Evolutionary conservation across 2,888 invertebrate genomes (phyloP).

Genomic region (Drosophila imparisetae): DNA sequence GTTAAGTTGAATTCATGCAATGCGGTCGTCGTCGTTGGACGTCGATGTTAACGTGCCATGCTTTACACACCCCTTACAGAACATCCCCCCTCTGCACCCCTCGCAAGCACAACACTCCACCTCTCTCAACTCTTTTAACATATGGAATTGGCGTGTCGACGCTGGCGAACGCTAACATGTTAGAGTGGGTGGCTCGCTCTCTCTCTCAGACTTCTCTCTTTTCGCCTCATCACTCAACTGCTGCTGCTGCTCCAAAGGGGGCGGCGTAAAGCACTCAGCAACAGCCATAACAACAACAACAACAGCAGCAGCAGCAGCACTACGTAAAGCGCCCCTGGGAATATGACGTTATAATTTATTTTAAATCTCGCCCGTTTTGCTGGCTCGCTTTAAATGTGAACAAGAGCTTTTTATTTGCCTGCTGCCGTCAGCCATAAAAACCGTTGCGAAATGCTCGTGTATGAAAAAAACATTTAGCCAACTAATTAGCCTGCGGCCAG

Average conservation of each 20-base stretch:
- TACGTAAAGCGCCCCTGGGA: constrained; percentile 75
- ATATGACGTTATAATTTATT: constrained; percentile 78
- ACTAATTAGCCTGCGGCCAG: constrained; percentile 55
- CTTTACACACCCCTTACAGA: constrained; percentile 42
- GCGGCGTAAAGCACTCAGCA: constrained; percentile 75
- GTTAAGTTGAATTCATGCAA: constrained; percentile 74
- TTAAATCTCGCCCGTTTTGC: constrained; percentile 74
- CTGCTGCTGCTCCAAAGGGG: constrained; percentile 45
- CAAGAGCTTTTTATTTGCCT: constrained; percentile 60
- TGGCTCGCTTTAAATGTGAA: constrained; percentile 70
- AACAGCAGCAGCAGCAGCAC: constrained; percentile 22
- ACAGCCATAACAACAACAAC: constrained; percentile 30
- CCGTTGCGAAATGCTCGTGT: constrained; percentile 29
- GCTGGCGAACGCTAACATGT: constrained; percentile 56
- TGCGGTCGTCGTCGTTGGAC: constrained; percentile 63
- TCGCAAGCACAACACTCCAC: background rate
- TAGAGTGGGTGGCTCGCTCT: constrained; percentile 19
- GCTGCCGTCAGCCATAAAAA: constrained; percentile 25
- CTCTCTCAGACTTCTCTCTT: background rate
- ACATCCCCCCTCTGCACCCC: background rate
- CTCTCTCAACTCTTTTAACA: constrained; percentile 51
- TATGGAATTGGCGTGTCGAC: constrained; percentile 80
- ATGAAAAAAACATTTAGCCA: constrained; percentile 33
- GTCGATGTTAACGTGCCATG: constrained; percentile 45
- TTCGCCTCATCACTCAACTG: constrained; percentile 58